Base-by-base conservation (phyloP, 2,113 vertebrate genomes). In the Antigone vipio region DNA sequence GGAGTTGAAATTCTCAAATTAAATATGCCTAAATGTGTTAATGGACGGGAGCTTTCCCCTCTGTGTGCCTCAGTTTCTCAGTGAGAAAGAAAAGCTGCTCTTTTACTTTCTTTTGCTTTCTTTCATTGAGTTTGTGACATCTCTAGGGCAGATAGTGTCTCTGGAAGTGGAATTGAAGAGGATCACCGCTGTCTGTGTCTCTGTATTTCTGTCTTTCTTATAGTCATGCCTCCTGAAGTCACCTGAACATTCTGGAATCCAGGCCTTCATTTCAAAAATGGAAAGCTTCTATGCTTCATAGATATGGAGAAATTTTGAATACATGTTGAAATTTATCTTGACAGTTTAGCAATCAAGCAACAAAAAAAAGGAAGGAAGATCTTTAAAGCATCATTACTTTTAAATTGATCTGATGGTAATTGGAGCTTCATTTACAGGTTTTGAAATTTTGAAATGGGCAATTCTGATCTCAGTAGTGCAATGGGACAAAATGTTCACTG, bases 321-420 rank as follows among this genome's bases (percentile, higher is more conserved):
- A 53, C 2, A 4, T 60, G 40, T 62, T 92, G 38, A 66, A 62
- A 73, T 79, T 79, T 85, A 75, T 88, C 89, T 89, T 58, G 40
- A 50, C 44, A 79, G 34, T n/a, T 93, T 42, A 95, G 66, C 56
- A 85, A 91, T 68, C 84, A 93, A 35, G 29, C 11, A 91, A 59
- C n/a, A 79, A 69, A 40, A 53, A 72, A 47, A 74, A 42, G 3
- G 5, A 89, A 69, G 38, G 1, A 82, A 87, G 89, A 64, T 86
- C 42, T 87, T 81, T 49, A 75, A 87, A 79, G 35, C 34, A n/a
- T 85, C 49, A 40, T 72, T 87, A 72, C 27, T 79, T 95, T 88
- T 50, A 76, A 91, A 89, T 76, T 73, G 49, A 85, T 78, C 22
- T 94, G 74, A 92, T 88, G 69, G 91, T 88, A 95, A 95, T 7